Conservation (phyloP, 2,888 invertebrate species). For the Julus scandinavius region DNA sequence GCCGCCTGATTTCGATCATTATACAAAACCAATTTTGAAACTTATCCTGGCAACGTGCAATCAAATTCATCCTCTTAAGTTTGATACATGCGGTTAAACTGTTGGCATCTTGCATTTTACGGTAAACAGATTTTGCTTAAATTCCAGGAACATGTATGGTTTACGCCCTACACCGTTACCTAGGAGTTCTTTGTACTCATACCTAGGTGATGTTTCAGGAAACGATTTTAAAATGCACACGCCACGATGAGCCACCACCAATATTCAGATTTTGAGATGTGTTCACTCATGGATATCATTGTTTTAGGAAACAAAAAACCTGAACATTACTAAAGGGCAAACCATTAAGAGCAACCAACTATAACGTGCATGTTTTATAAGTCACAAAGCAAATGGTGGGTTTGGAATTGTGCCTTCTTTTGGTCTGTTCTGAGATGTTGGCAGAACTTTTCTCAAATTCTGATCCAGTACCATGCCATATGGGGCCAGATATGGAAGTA, state of each 20-base stretch:
- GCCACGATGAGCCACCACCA: background rate
- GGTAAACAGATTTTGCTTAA: background rate
- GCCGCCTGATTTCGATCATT: no score
- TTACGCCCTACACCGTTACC: background rate
- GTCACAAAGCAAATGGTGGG: no score
- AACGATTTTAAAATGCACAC: background rate
- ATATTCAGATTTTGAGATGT: background rate
- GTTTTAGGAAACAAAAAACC: background rate
- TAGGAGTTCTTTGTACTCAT: background rate
- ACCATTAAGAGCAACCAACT: background rate
- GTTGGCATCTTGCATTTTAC: background rate
- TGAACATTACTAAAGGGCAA: background rate
- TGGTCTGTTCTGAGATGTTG: no score
- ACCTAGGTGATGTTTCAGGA: background rate
- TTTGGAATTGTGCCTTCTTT: no score
- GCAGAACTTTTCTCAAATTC: no score
- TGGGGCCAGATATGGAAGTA: no score
- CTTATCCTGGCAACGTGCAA: background rate
- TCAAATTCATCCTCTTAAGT: background rate
- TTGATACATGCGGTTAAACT: conserved; percentile 15
- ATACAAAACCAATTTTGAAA: no score
- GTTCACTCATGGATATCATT: background rate
- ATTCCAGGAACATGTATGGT: background rate
- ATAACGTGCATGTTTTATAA: no score
- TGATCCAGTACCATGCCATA: no score